Percentiles rank a stretch among this genome's conserved stretches.
Conservation (phyloP, 2,888 invertebrate species). For the Eristalis tenax region DNA sequence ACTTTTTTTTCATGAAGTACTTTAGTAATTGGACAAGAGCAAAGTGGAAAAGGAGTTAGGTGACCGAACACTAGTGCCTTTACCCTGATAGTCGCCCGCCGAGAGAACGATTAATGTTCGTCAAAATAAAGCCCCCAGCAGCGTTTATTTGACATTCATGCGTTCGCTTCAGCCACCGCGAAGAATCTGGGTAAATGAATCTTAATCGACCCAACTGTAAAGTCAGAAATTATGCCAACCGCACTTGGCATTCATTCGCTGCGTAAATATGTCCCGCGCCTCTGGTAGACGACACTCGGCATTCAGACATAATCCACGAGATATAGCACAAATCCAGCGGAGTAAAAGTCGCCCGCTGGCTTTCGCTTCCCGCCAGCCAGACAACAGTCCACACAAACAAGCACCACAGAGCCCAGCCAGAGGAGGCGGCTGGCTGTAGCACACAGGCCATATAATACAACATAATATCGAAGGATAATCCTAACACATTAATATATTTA, state of each 20-base stretch:
- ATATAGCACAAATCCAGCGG: background rate
- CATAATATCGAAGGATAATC: constrained; percentile 46
- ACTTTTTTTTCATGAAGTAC: no score
- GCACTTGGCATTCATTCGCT: background rate
- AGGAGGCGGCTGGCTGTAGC: no score
- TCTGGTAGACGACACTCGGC: background rate
- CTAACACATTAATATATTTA: constrained; percentile 52
- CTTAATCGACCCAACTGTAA: background rate
- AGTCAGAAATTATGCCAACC: background rate
- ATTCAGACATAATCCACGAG: background rate
- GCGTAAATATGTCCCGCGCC: background rate
- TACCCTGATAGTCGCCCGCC: no score
- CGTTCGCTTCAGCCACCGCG: background rate
- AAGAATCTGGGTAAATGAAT: background rate
- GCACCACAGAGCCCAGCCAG: background rate
- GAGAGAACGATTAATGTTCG: no score
- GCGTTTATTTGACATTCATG: no score
- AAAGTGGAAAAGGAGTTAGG: no score
- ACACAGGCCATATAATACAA: constrained; percentile 22
- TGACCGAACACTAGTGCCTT: no score
- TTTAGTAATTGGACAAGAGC: no score
- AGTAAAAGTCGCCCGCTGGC: background rate
- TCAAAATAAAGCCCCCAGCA: no score
- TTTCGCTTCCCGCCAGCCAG: background rate
- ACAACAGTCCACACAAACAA: background rate